phyloP scores from a whole-genome alignment of 2,888 invertebrate genomes.

The Drepanosiphum platanoidis region DNA sequence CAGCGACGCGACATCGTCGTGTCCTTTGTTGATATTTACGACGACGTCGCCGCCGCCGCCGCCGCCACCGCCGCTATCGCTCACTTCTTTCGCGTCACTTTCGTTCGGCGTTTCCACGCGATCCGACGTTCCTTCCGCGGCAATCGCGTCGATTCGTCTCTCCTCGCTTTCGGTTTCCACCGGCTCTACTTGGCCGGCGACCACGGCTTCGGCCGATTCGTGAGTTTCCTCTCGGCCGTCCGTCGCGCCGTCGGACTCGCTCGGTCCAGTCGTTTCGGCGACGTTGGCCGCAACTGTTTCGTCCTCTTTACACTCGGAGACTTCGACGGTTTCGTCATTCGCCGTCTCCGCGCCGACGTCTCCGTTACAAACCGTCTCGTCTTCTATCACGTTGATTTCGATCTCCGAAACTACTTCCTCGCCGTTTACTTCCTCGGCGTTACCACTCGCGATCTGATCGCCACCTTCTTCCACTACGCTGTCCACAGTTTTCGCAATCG shows the following conservation, averaged over 20 bases:
- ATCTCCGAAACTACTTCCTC: background rate
- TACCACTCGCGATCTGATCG: background rate
- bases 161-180: background rate
- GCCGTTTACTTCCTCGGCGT: background rate
- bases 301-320: background rate
- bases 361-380: background rate
- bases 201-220: background rate
- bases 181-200: background rate
- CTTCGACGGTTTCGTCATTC: background rate
- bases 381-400: background rate
- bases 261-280: background rate
- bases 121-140: background rate
- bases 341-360: background rate
- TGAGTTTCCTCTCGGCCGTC: background rate
- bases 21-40: background rate
- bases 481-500: background rate
- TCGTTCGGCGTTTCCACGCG: background rate
- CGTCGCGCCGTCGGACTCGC: background rate
- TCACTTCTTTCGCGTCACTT: background rate
- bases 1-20: background rate
- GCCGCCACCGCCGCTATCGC: background rate
- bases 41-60: background rate
- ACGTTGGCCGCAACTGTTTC: background rate
- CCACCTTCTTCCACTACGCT: background rate
- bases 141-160: background rate